Base-by-base conservation (phyloP, 1,140 invertebrate genomes). In the Campoletis sonorensis region DNA sequence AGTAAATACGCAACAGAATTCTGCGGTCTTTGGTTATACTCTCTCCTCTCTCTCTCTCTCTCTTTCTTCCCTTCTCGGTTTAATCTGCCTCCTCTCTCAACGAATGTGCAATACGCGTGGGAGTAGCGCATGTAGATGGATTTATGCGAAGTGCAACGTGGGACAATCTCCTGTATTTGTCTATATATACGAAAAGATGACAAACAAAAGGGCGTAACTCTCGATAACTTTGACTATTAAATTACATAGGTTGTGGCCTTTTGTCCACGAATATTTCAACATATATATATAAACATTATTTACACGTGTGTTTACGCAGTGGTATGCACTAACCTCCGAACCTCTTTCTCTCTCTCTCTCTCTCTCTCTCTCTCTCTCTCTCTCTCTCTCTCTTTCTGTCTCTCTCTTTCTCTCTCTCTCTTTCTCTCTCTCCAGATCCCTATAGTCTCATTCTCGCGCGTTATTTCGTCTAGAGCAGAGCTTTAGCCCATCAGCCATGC, bases 301-400 rank as follows among this genome's bases (percentile, higher is more conserved):
- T 54, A 21, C 51, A 54, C 51, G n/a, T 54, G 51, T 54, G 51
- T 54, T 54, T 54, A 54, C 51, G n/a, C 51, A n/a, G 51, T 11
- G 51, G 51, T 54, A n/a, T 54, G 51, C 51, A 54, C 51, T 5
- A 10, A 45, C 5, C 40, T 45, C 5, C 40, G 40, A 45, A 13
- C 5, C 40, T 45, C 40, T 45, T 11, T 1, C 13, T 45, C 40
- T 45, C 40, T 45, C 8, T 0, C 7, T 13, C 40, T 8, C 40
- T 8, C 5, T 45, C 40, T 1, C 11, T 45, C 40, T 45, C 40
- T 45, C 5, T 11, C 7, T 13, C 37, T 8, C 40, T 8, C 40
- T 45, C 40, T 45, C 40, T 45, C 11, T 13, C 8, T 45, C 8
- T 45, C 40, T 45, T 11, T 45, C 40, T 45, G 5, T 45, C 40